phyloP scores from a whole-genome alignment of 2,888 invertebrate species.

The Neoaliturus tenellus region DNA sequence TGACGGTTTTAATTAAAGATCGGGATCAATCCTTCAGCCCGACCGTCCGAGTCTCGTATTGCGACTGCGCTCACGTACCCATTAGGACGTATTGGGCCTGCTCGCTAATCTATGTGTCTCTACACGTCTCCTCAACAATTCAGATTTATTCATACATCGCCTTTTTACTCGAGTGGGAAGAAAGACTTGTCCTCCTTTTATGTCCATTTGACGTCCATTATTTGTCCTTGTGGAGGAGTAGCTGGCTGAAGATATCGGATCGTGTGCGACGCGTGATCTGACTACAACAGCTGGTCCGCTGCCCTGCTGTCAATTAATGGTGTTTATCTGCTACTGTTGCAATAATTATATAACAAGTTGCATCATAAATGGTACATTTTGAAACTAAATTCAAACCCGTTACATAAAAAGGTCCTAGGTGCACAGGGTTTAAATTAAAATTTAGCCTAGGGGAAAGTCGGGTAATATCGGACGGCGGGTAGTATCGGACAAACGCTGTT shows the following conservation, averaged over 20 bases:
- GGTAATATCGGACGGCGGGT: too few species aligned
- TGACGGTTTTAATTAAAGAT: slow-evolving; percentile 35
- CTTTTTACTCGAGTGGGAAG: slow-evolving; percentile 52
- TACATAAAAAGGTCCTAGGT: too few species aligned
- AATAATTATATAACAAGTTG: too few species aligned
- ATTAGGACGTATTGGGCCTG: slow-evolving; percentile 35
- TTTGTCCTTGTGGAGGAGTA: slow-evolving; percentile 33
- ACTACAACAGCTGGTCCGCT: background rate
- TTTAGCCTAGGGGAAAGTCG: too few species aligned
- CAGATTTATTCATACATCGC: slow-evolving; percentile 55
- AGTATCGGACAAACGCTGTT: too few species aligned
- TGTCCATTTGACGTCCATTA: slow-evolving; percentile 52
- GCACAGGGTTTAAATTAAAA: too few species aligned
- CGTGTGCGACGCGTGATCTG: background rate
- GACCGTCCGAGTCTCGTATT: background rate
- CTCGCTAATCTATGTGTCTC: slow-evolving; percentile 58
- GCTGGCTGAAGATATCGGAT: background rate
- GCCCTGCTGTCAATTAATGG: slow-evolving; percentile 12
- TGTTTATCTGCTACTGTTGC: background rate
- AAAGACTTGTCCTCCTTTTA: slow-evolving; percentile 46
- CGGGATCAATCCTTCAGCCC: slow-evolving; percentile 37
- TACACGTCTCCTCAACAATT: slow-evolving; percentile 27
- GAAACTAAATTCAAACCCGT: too few species aligned
- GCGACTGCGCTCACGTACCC: slow-evolving; percentile 9
- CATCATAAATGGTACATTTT: too few species aligned